phyloP scores from a whole-genome alignment of 2,888 invertebrate genomes.

The Agrilus biguttatus region DNA sequence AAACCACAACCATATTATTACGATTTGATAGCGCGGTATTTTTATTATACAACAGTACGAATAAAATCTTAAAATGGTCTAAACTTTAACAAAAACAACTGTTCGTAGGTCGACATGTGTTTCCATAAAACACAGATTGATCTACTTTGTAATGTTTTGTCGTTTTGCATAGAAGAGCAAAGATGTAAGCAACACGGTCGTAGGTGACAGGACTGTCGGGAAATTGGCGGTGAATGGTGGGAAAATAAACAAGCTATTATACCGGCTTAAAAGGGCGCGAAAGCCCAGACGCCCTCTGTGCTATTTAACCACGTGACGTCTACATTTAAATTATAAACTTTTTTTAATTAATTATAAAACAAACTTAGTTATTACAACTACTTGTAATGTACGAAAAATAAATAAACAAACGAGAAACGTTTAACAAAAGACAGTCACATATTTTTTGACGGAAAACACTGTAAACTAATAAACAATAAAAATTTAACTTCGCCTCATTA shows the following conservation, averaged over 20 bases:
- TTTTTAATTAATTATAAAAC: no score
- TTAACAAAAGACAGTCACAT: no score
- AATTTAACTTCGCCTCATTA: no score
- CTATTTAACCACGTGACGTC: no score
- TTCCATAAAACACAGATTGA: constrained; percentile 30
- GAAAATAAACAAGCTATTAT: constrained; percentile 33
- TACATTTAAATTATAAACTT: no score
- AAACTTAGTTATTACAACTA: no score
- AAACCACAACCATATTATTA: constrained; percentile 23
- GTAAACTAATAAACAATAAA: no score
- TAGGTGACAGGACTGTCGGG: constrained; percentile 30
- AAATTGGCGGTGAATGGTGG: constrained; percentile 28
- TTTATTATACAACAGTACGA: constrained; percentile 4
- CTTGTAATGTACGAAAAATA: no score
- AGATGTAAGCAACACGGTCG: constrained; percentile 26
- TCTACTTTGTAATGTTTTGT: constrained; percentile 30
- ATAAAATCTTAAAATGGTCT: constrained; percentile 5
- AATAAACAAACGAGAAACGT: no score
- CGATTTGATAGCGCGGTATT: constrained; percentile 13
- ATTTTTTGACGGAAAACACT: no score
- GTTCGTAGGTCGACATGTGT: constrained; percentile 24
- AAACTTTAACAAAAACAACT: constrained; percentile 9
- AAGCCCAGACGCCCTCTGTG: constrained; percentile 21
- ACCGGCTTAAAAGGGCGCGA: constrained; percentile 28
- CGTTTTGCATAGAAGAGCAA: constrained; percentile 30